phyloP scores from a whole-genome alignment of 37 sponge, comb jelly and placozoan species.

The Lycopodina hypogea region DNA sequence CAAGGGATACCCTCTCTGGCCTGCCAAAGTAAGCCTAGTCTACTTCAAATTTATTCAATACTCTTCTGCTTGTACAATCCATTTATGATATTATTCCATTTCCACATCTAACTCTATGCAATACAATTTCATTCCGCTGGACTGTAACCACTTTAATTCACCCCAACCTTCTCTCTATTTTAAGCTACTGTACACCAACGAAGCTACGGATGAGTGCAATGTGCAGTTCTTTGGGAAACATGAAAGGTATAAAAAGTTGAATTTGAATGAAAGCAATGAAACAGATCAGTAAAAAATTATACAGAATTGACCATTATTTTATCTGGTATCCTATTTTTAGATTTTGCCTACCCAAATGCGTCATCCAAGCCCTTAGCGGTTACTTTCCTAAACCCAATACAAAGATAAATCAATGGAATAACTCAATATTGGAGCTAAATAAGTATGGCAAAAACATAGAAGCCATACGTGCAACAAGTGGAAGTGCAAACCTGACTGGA shows the following conservation, averaged over 20 bases:
- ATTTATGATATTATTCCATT: not conserved
- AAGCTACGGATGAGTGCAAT: slow-evolving; percentile 82
- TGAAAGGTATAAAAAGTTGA: slow-evolving; percentile 44
- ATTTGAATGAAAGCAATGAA: not conserved
- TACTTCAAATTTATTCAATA: not conserved
- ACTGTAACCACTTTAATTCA: not conserved
- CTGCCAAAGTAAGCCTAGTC: slow-evolving; percentile 78
- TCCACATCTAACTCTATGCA: no score
- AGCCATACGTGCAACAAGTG: slow-evolving; percentile 19
- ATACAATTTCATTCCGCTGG: not conserved
- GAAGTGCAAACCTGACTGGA: not conserved
- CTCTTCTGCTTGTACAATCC: not conserved
- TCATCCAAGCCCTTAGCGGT: slow-evolving; percentile 55
- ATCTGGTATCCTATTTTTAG: slow-evolving; percentile 27
- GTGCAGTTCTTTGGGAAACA: slow-evolving; percentile 95
- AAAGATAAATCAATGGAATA: slow-evolving; percentile 74
- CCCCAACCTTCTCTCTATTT: not conserved
- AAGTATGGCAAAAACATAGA: slow-evolving; percentile 73
- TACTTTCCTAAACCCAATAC: slow-evolving; percentile 62
- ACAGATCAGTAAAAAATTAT: not conserved
- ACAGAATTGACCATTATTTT: no score
- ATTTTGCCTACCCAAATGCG: slow-evolving; percentile 45
- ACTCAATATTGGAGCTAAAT: slow-evolving; percentile 66
- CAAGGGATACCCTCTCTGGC: slow-evolving; percentile 91
- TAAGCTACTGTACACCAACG: slow-evolving; percentile 55